A percentile compares a stretch with the other conserved stretches of the same genome.
phyloP scores from a whole-genome alignment of 2,888 invertebrate genomes.

The Lucinisca nassula region DNA sequence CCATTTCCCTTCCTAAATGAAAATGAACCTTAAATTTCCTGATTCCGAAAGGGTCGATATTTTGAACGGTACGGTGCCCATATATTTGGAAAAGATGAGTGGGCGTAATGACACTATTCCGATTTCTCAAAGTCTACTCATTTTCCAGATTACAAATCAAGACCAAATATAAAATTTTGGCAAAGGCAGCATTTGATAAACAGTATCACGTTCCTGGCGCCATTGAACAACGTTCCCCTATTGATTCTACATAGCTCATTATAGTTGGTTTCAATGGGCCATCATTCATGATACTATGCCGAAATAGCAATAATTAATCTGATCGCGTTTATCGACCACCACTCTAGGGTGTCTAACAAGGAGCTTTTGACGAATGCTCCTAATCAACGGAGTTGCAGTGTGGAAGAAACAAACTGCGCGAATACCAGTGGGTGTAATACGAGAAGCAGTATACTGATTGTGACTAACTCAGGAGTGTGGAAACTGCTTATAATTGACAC shows the following conservation, averaged over 20 bases:
- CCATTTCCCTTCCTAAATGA: too few relatives aligned
- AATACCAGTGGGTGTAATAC: too few relatives aligned
- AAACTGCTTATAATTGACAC: too few relatives aligned
- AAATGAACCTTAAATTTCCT: too few relatives aligned
- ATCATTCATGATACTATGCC: constrained; percentile 4
- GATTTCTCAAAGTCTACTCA: background rate
- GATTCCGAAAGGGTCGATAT: too few relatives aligned
- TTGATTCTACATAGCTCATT: constrained; percentile 14
- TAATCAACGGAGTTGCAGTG: background rate
- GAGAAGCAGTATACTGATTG: too few relatives aligned
- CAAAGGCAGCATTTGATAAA: background rate
- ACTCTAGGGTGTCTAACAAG: constrained; percentile 6
- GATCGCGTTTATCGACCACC: background rate
- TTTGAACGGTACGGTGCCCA: too few relatives aligned
- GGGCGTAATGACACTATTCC: background rate
- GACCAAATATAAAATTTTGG: background rate
- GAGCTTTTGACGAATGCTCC: background rate
- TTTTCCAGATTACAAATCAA: background rate
- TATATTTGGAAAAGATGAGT: too few relatives aligned
- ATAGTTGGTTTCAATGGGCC: constrained; percentile 13
- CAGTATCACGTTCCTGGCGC: constrained; percentile 2
- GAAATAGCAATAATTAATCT: constrained; percentile 2
- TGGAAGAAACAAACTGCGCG: too few relatives aligned
- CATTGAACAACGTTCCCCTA: background rate
- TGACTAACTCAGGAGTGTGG: too few relatives aligned